phyloP scores from a whole-genome alignment of 1,140 invertebrate species.

The Eciton burchellii region DNA sequence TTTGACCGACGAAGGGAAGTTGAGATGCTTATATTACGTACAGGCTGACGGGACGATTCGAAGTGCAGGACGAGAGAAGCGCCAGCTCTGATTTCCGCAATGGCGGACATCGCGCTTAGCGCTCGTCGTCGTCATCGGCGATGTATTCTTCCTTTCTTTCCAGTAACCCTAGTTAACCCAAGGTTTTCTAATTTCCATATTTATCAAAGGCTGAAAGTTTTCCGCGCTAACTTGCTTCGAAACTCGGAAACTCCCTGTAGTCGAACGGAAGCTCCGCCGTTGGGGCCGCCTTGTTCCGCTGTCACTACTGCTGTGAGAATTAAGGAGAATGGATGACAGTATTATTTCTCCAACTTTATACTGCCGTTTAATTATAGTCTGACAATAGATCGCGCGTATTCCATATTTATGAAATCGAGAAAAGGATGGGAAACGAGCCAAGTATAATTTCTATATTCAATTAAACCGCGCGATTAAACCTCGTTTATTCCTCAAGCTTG shows the following conservation, averaged over 20 bases:
- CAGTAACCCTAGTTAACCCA: conserved; percentile 59
- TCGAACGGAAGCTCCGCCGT: conserved; percentile 27
- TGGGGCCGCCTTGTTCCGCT: conserved; percentile 56
- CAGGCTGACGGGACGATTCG: conserved; percentile 16
- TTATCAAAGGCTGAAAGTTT: conserved; percentile 72
- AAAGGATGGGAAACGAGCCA: not conserved
- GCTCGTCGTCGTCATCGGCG: not conserved
- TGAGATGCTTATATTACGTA: not conserved
- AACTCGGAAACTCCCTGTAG: conserved; percentile 55
- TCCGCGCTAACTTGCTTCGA: conserved; percentile 54
- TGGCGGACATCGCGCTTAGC: not conserved
- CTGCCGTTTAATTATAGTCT: conserved; percentile 46
- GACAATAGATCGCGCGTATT: conserved; percentile 34
- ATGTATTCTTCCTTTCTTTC: conserved; percentile 46
- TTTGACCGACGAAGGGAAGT: not conserved
- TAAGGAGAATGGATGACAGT: conserved; percentile 48
- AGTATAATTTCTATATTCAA: no score
- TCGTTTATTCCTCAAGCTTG: no score
- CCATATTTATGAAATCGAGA: conserved; percentile 18
- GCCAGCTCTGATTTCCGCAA: conserved; percentile 14
- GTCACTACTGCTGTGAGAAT: conserved; percentile 56
- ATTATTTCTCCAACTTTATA: conserved; percentile 51
- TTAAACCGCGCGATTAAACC: no score
- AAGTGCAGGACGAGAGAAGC: conserved; percentile 2
- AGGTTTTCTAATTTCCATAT: conserved; percentile 76